Conservation (phyloP, 2,113 vertebrate species). For the Rhea pennata region DNA sequence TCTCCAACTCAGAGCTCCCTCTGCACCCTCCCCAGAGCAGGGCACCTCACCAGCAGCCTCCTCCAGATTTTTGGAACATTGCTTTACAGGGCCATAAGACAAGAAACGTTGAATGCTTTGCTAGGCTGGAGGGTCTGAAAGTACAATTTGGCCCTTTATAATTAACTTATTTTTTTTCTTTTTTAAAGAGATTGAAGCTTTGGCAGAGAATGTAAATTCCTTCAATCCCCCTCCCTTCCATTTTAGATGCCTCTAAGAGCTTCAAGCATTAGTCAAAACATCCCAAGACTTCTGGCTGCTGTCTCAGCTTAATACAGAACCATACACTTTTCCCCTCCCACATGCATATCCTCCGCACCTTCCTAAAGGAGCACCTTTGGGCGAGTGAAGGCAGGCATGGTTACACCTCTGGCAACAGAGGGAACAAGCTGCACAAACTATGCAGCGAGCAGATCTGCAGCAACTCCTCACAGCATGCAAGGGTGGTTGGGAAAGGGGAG, state of each 20-base stretch:
- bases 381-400: background rate
- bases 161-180: background rate
- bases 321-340: background rate
- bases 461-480: background rate
- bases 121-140: background rate
- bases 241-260: background rate
- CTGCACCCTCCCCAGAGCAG: background rate
- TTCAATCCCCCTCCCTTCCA: background rate
- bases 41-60: background rate
- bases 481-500: background rate
- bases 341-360: background rate
- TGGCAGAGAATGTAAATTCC: background rate
- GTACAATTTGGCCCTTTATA: background rate
- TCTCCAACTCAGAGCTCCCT: background rate
- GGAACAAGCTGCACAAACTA: background rate
- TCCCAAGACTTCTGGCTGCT: background rate
- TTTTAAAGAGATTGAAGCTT: background rate
- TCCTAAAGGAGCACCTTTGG: background rate
- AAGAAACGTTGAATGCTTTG: background rate
- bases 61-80: background rate
- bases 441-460: background rate
- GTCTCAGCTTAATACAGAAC: background rate
- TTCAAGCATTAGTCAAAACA: slow-evolving; percentile 16
- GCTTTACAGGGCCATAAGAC: background rate
- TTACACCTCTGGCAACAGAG: background rate